These are phyloP conservation scores for Trachelus stipa DNA, from an alignment of 2,888 invertebrate genomes.

Conservation along the genomic window DNA sequence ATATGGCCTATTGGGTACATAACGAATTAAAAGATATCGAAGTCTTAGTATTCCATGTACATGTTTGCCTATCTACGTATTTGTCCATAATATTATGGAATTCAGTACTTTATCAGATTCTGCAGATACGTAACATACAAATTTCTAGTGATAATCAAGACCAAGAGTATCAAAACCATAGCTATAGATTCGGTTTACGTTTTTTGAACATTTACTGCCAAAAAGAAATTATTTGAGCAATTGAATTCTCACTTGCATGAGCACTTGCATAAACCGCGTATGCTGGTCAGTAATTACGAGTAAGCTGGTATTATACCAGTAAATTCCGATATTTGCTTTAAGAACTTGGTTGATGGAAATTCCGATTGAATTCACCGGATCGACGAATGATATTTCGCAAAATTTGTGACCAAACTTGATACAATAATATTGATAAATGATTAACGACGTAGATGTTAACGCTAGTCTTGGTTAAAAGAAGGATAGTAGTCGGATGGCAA, in stretches of 20 bases:
- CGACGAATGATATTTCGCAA: not conserved
- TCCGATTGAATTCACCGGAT: not conserved
- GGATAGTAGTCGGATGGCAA: not conserved
- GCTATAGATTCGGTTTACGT: not conserved
- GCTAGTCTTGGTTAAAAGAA: not conserved
- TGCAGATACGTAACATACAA: not conserved
- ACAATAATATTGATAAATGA: not conserved
- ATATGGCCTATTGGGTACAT: not conserved
- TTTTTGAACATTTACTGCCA: not conserved
- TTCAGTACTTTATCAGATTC: not conserved
- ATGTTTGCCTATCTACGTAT: not conserved
- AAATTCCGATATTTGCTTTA: not conserved
- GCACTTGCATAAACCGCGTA: not conserved
- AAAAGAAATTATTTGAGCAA: not conserved
- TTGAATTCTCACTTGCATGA: not conserved
- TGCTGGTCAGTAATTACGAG: not conserved
- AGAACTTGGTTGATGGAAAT: too few relatives aligned
- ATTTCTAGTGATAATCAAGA: not conserved
- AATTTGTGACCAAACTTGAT: not conserved
- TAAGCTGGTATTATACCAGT: not conserved
- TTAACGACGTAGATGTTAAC: not conserved
- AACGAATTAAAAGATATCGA: constrained; percentile 1
- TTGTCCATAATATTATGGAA: not conserved
- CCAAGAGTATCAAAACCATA: not conserved
- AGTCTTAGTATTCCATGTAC: not conserved